Conservation (phyloP, 92 coral and sea anemone species). For the Nematostella vectensis region DNA sequence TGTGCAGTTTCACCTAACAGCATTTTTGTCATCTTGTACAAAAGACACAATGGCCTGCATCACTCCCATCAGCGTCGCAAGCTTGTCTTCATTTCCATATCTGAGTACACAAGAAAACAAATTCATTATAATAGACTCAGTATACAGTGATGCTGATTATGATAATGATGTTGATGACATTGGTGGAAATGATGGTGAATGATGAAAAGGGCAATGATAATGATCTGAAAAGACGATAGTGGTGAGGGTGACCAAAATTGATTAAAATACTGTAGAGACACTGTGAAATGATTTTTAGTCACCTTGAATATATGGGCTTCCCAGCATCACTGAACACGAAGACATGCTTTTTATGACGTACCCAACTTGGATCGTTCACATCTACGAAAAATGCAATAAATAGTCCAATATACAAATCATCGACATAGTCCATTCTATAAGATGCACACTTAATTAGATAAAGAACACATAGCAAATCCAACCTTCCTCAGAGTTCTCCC, state of each 20-base stretch:
- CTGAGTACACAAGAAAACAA: too few species aligned
- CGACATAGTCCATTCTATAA: too few species aligned
- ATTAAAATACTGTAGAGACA: too few species aligned
- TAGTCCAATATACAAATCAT: not conserved
- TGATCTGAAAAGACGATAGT: too few species aligned
- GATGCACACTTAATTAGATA: not conserved
- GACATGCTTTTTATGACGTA: conserved; percentile 86
- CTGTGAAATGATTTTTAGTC: too few species aligned
- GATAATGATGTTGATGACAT: too few species aligned
- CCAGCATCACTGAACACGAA: conserved; percentile 98
- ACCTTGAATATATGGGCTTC: conserved; percentile 95
- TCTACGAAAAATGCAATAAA: too few species aligned
- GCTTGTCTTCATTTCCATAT: conserved; percentile 95
- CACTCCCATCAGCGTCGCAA: conserved; percentile 94
- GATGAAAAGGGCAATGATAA: not conserved
- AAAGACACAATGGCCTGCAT: conserved; percentile 96
- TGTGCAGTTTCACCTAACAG: conserved; percentile 62
- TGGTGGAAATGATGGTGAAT: not conserved
- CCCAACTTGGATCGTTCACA: conserved; percentile 89
- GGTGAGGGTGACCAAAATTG: too few species aligned
- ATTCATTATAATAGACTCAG: not conserved
- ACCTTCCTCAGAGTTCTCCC: conserved; percentile 74
- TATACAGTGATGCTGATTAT: not conserved
- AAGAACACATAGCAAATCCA: not conserved
- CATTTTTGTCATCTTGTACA: conserved; percentile 80